Evolutionary conservation across 2,888 invertebrate genomes (phyloP), one percentile per base, ranked within the genome.

Genomic region (Drosophila meridiana): DNA sequence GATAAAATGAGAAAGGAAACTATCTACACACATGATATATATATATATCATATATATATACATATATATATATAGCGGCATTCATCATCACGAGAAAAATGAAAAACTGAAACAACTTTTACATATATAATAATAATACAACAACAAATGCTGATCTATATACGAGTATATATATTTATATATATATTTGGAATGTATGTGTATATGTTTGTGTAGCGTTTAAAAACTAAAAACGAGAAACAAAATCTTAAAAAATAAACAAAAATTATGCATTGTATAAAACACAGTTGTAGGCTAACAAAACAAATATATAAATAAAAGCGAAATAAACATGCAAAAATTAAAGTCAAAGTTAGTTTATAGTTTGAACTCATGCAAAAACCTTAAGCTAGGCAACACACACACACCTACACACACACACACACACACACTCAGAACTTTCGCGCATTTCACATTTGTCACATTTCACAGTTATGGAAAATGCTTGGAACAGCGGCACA

Each of bases 291-390:
- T 70, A 82, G 69, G 76, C 74, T 80, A 66, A 55, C 69, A 61
- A 78, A 79, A 68, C 67, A 72, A 73, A 65, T 68, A 64, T 76
- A 69, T 13, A 63, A 59, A 66, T 26, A 45, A 11, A 76, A 74
- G 70, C 72, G 78, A 74, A 80, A 65, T 69, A 73, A 78, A 69
- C 28, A 67, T 73, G 50, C 32, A 20, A 68, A 70, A 73, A 80
- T 56, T 60, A 65, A 69, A 45, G 60, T 76, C 67, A 50, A 50
- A n/a, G 73, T 73, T 82, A 79, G 80, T 78, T 59, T 76, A 47
- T 82, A 78, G 70, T 75, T 75, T 60, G n/a, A 79, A 60, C 64
- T 59, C 69, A 64, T 64, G 73, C 40, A 78, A 78, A 68, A 74
- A 57, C 59, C 59, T 65, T 67, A 71, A 76, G 72, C 61, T 72